Evolutionary conservation across 2,113 vertebrate genomes (phyloP), one percentile per base, ranked within the genome.

Genomic region (Mirounga angustirostris): DNA sequence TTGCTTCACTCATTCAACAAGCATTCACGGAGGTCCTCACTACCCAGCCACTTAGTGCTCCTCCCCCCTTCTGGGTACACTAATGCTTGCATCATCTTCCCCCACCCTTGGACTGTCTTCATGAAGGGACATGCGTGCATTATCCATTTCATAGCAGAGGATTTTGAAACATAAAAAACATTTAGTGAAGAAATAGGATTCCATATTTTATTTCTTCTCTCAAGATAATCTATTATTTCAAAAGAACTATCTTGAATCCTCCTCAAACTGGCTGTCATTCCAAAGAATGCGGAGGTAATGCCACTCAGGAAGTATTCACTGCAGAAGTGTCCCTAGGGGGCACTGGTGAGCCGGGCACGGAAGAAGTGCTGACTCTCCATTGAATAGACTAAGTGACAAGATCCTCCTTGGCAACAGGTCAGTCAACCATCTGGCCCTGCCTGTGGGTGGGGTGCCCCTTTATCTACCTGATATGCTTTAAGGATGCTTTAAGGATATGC

Each of bases 251-350:
- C 36, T 63, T 65, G 56, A 88, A 3, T 24, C 7, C 33, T 9
- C 33, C 19, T 88, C 36, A 61, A 50, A 58, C n/a, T 90, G 67
- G n/a, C 10, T 43, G 9, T 36, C 22, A 16, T 24, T 61, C 58
- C n/a, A 52, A 76, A 56, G 8, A 79, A 63, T 6, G 40, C 2
- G 33, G 36, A 73, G 6, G 13, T n/a, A 8, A 46, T 46, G 46
- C 46, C 46, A 46, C 26, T 46, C n/a, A 19, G 11, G 11, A 24
- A 30, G 4, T 43, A 24, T 14, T 33, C 33, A 19, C 13, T 7
- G 14, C n/a, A 33, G 46, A 33, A 36, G 46, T 1, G 28, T 36
- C 90, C 28, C 58, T 65, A 96, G 96, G 63, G 94, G 95, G 81
- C 93, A 2, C 83, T 46, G 28, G 21, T 26, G 88, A 98, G 81